Conservation (phyloP, 2,888 invertebrate genomes). For the Cremastinae sp. region DNA sequence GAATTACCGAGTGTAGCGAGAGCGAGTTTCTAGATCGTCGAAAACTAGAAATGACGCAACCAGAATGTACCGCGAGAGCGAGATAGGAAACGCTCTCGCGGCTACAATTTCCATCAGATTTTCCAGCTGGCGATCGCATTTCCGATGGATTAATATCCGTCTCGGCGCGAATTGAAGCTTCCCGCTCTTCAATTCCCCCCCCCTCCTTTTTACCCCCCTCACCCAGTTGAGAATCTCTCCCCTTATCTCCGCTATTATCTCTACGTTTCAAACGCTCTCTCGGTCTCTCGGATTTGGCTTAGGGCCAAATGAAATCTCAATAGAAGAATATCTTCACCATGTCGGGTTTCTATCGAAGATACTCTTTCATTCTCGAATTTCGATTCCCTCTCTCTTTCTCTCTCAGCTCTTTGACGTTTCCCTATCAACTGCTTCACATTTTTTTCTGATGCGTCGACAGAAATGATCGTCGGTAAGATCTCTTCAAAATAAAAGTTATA, state of each 20-base stretch:
- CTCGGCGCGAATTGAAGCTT: slow-evolving; percentile 50
- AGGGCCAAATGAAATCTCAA: neutral
- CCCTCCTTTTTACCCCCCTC: neutral
- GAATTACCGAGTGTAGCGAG: no score
- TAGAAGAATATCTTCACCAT: no score
- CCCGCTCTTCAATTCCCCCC: slow-evolving; percentile 6
- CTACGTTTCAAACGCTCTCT: no score
- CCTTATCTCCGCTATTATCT: neutral
- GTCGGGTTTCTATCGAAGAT: slow-evolving; percentile 2
- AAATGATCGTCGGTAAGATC: no score
- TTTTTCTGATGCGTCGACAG: neutral
- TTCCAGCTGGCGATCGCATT: slow-evolving; percentile 53
- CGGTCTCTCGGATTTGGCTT: slow-evolving; percentile 3
- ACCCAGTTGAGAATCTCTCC: neutral
- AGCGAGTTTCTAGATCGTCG: neutral
- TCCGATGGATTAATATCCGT: slow-evolving; percentile 60
- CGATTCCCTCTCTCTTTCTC: neutral
- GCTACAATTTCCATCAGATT: slow-evolving; percentile 61
- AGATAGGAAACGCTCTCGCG: slow-evolving; percentile 6
- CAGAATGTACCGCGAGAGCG: neutral
- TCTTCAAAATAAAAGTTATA: no score
- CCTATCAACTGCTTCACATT: neutral
- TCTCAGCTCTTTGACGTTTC: neutral
- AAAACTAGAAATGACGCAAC: no score
- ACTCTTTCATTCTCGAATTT: neutral